Percentiles rank a stretch among this genome's conserved stretches.
phyloP scores from a whole-genome alignment of 2,888 invertebrate species.

The Limnephilus lunatus region DNA sequence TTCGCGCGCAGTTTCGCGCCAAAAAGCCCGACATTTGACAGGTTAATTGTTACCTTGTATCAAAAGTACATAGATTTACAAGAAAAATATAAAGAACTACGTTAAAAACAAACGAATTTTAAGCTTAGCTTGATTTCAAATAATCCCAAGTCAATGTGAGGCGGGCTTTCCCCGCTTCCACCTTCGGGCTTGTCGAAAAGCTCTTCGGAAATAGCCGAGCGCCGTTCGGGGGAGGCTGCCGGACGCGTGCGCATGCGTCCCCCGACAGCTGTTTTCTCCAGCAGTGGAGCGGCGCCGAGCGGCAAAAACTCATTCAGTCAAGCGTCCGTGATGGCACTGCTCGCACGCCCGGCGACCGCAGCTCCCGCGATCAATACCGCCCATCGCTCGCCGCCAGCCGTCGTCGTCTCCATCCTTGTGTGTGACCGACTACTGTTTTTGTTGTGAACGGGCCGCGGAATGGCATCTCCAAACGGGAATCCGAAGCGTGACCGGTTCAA shows the following conservation, averaged over 20 bases:
- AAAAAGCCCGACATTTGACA: no score
- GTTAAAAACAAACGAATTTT: no score
- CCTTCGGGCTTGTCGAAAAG: slow-evolving; percentile 4
- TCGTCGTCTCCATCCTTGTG: background rate
- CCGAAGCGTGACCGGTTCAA: background rate
- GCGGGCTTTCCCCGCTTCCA: background rate
- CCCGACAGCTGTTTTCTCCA: slow-evolving; percentile 38
- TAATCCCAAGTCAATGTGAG: background rate
- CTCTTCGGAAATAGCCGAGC: slow-evolving; percentile 29
- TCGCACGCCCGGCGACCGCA: slow-evolving; percentile 32
- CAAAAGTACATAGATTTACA: no score
- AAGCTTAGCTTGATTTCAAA: background rate
- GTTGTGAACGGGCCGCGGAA: slow-evolving; percentile 30
- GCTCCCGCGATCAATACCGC: slow-evolving; percentile 52
- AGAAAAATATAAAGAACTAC: no score
- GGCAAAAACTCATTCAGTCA: slow-evolving; percentile 17
- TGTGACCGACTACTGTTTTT: slow-evolving; percentile 29
- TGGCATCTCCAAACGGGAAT: slow-evolving; percentile 30
- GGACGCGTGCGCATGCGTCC: slow-evolving; percentile 18
- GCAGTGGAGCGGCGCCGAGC: background rate
- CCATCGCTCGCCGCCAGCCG: slow-evolving; percentile 49
- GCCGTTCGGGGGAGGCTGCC: background rate
- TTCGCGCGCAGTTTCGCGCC: no score
- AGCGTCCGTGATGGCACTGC: slow-evolving; percentile 52
- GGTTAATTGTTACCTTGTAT: no score